Conservation (phyloP, 2,797 vertebrate species). For the Eulemur mongoz region DNA sequence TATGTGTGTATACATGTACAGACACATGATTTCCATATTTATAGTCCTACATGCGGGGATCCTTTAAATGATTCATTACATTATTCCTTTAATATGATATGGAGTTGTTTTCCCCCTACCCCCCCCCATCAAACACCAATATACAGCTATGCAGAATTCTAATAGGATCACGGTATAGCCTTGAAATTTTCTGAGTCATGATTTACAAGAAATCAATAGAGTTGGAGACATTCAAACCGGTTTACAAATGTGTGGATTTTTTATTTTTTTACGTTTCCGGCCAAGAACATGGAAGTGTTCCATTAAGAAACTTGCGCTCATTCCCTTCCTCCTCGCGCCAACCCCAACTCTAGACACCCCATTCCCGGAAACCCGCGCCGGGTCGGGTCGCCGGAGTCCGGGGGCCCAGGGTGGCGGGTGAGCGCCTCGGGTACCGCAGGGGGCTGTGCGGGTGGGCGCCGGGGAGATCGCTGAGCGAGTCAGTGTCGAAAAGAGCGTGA, state of each 20-base stretch:
- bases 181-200: neutral
- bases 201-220: neutral
- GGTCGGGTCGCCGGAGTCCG: fast-evolving
- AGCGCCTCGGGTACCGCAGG: fast-evolving
- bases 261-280: neutral
- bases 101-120: no score
- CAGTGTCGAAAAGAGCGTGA: neutral
- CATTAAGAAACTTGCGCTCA: neutral
- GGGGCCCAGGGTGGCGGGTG: fast-evolving
- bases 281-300: neutral
- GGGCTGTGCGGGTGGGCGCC: no score
- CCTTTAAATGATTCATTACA: neutral
- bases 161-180: neutral
- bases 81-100: conserved; percentile 5
- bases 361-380: neutral
- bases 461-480: fast-evolving
- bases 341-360: fast-evolving
- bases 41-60: neutral
- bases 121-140: neutral
- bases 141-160: neutral
- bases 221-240: neutral
- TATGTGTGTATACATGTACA: neutral
- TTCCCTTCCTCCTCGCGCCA: neutral
- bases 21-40: neutral
- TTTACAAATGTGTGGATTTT: neutral